Evolutionary conservation across 2,888 invertebrate genomes (phyloP), one percentile per base, ranked within the genome.

Genomic region (Diarsia brunnea): DNA sequence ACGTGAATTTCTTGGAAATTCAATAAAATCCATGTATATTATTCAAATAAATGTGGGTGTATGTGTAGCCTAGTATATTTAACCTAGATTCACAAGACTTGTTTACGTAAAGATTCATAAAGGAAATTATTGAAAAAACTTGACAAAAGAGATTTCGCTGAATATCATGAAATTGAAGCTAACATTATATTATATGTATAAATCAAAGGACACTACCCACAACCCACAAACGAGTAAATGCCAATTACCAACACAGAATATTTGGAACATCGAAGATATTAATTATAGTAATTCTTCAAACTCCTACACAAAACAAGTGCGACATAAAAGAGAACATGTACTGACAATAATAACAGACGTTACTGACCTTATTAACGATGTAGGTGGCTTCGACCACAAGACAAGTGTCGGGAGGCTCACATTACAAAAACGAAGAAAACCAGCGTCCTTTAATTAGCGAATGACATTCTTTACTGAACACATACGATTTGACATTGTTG

Each of bases 401-500:
- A 87, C 91, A 88, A 90, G 89, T 90, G 90, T 89, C 90, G 87
- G 85, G 84, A 31, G 60, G 86, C 87, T 93, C 90, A 88, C 83
- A 89, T 93, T 93, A 92, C 94, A 93, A 94, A 94, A 94, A 93
- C 91, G 89, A 91, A 91, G 83, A 90, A 88, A 90, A 90, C 89
- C 80, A 79, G 88, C 89, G 89, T 86, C 90, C 92, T 91, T 93
- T 93, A 94, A 94, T 95, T 94, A 93, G 92, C 90, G 66, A 85
- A 84, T 82, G 81, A 79, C 78, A 72, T 79, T 79, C 66, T 72
- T 72, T 61, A 68, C 21, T 31, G 47, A 61, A 72, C 61, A 67
- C 31, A 69, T 27, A 31, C 45, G 31, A 2, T 19, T 31, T 24
- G 51, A 73, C 16, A 55, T 58, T 53, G n/a, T 16, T 2, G n/a